Conservation (phyloP, 2,888 invertebrate species). For the Papilio demoleus region DNA sequence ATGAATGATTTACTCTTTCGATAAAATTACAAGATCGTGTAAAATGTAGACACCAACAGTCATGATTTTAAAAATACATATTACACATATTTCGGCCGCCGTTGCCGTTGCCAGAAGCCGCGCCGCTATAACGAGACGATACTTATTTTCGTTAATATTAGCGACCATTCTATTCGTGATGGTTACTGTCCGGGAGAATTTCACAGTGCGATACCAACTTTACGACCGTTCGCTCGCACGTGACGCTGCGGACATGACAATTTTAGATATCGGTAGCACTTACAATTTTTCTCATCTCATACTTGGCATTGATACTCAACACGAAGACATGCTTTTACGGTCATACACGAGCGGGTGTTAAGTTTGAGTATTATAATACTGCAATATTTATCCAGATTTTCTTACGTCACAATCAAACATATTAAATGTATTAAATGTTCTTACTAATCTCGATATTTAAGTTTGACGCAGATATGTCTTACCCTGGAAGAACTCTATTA, state of each 20-base stretch:
- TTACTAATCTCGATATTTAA: too few species aligned
- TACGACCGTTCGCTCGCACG: background rate
- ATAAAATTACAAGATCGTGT: background rate
- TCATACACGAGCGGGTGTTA: background rate
- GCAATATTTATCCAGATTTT: background rate
- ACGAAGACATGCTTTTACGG: background rate
- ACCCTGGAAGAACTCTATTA: too few species aligned
- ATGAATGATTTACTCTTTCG: background rate
- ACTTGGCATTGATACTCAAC: background rate
- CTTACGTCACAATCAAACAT: background rate
- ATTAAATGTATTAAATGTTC: background rate
- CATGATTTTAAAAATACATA: constrained; percentile 29
- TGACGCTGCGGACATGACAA: background rate
- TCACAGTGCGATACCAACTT: background rate
- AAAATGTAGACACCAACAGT: constrained; percentile 17
- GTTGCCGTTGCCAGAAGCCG: constrained; percentile 27
- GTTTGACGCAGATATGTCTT: too few species aligned
- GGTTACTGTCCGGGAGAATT: constrained; percentile 1
- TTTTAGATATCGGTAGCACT: background rate
- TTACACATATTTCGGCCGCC: constrained; percentile 13
- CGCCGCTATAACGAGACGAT: constrained; percentile 27
- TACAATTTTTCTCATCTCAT: too few species aligned
- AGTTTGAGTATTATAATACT: background rate
- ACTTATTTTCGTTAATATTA: constrained; percentile 22
- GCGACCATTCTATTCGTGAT: constrained; percentile 11